Conservation (phyloP, 2,113 vertebrate genomes). For the Uria aalge region DNA sequence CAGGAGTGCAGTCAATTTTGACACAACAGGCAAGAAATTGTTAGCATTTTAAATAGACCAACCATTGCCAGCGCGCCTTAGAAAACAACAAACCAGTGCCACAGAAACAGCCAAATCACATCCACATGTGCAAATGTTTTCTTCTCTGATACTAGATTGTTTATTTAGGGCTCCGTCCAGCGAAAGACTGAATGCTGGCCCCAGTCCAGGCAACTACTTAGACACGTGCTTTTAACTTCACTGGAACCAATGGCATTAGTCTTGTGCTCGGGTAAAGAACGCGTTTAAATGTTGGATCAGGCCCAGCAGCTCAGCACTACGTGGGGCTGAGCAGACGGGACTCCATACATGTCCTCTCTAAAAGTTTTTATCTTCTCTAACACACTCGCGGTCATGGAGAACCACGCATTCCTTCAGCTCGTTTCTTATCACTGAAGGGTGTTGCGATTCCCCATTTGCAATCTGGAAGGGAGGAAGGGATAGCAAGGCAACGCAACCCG, state of each 20-base stretch:
- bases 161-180: conserved; percentile 43
- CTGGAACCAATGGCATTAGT: not conserved
- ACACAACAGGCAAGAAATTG: conserved; percentile 4
- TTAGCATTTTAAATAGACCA: conserved; percentile 1
- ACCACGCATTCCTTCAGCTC: not conserved
- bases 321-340: not conserved
- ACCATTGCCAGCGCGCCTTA: not conserved
- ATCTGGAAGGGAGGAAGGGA: not conserved
- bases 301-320: not conserved
- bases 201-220: conserved; percentile 18
- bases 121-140: conserved; percentile 4
- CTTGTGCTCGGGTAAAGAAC: not conserved
- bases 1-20: not conserved
- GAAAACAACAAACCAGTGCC: conserved; percentile 20
- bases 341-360: not conserved
- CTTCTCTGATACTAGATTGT: not conserved
- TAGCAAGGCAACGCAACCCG: fast-evolving
- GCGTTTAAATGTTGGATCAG: not conserved
- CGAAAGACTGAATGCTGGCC: not conserved
- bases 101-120: conserved; percentile 45
- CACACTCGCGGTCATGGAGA: fast-evolving
- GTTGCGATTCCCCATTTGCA: not conserved
- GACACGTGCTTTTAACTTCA: not conserved
- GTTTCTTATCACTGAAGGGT: not conserved
- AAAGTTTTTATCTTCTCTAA: not conserved